phyloP scores from a whole-genome alignment of 2,888 invertebrate genomes.

The Xestobium rufovillosum region DNA sequence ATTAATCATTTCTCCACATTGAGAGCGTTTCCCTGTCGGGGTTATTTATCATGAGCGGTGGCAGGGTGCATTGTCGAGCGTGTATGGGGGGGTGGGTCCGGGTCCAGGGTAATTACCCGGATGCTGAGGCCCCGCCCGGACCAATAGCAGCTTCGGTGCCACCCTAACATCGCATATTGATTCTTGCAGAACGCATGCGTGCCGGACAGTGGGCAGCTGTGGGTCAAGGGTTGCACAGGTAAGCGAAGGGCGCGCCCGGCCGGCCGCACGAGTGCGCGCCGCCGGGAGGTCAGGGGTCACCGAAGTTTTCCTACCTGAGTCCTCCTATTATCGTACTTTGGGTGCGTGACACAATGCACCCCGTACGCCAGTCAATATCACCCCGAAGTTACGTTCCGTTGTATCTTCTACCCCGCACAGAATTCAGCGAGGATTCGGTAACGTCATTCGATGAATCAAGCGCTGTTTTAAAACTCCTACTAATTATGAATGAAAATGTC shows the following conservation, averaged over 20 bases:
- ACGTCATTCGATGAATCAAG: conserved; percentile 33
- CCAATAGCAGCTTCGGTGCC: conserved; percentile 37
- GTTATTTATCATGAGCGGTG: conserved; percentile 42
- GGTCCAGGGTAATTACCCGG: conserved; percentile 46
- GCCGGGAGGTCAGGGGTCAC: conserved; percentile 1
- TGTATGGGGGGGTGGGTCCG: conserved; percentile 38
- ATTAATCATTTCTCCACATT: conserved; percentile 44
- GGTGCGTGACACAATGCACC: not conserved
- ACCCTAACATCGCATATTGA: conserved; percentile 32
- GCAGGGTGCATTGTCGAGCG: conserved; percentile 46
- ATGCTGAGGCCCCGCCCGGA: conserved; percentile 42
- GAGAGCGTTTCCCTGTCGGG: conserved; percentile 45
- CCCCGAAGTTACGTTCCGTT: too few relatives aligned
- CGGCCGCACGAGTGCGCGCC: conserved; percentile 46
- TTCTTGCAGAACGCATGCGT: conserved; percentile 33
- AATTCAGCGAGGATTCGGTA: conserved; percentile 13
- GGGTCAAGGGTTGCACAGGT: conserved; percentile 36
- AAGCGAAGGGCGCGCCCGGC: conserved; percentile 34
- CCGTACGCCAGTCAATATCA: not conserved
- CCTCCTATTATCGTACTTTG: not conserved
- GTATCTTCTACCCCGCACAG: too few relatives aligned
- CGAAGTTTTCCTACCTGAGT: conserved; percentile 2
- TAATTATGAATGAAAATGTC: conserved; percentile 44
- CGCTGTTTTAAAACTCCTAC: conserved; percentile 41
- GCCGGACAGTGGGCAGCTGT: conserved; percentile 40